Conservation (phyloP, 2,113 vertebrate species). For the Oophaga pumilio region DNA sequence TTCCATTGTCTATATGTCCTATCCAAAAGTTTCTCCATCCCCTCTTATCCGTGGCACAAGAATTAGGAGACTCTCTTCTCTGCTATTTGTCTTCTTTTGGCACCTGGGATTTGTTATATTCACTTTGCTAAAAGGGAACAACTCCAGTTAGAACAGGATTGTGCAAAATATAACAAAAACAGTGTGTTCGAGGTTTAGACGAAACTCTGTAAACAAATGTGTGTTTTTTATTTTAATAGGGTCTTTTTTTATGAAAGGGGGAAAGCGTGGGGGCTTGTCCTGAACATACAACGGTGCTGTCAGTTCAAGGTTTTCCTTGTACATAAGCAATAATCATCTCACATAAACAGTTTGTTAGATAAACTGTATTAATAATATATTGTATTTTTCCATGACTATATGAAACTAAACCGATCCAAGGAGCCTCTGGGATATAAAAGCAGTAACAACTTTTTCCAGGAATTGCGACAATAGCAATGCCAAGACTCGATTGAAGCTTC, state of each 20-base stretch:
- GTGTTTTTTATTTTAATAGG: constrained; percentile 1
- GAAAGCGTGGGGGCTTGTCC: not conserved
- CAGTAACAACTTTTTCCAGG: too few relatives aligned
- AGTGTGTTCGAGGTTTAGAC: not conserved
- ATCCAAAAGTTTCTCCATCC: not conserved
- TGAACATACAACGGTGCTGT: not conserved
- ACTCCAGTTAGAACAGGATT: constrained; percentile 27
- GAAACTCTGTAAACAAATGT: not conserved
- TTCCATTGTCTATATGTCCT: constrained; percentile 11
- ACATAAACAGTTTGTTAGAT: not conserved
- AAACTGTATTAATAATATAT: not conserved
- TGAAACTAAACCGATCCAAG: not conserved
- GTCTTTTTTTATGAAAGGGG: not conserved
- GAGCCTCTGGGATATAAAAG: not conserved
- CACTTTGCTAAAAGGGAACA: not conserved
- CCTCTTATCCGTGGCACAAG: not conserved
- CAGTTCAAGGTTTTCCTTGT: not conserved
- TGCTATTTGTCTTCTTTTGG: not conserved
- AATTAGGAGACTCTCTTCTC: not conserved
- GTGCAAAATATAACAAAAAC: not conserved
- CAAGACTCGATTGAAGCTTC: too few relatives aligned
- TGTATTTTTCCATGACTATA: not conserved
- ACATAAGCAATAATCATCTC: not conserved
- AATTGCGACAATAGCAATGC: not conserved
- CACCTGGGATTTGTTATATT: not conserved